Evolutionary conservation across 92 coral and sea anemone genomes (phyloP).

Genomic region (Heliopora coerulea): DNA sequence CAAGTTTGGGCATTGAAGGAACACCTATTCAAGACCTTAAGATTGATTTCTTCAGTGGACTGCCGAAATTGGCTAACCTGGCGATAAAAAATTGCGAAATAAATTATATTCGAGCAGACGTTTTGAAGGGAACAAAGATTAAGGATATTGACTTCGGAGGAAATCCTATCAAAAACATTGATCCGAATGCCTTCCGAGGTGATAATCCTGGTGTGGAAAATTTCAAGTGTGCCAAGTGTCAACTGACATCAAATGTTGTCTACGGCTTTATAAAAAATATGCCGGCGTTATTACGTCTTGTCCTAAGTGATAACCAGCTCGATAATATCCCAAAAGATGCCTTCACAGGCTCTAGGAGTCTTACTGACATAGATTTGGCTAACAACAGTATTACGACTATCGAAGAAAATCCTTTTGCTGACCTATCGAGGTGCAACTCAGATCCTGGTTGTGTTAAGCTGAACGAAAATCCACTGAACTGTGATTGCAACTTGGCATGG

Average conservation of each 20-base stretch:
- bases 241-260: slow-evolving; percentile 10
- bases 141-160: not conserved
- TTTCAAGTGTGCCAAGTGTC: slow-evolving; percentile 7
- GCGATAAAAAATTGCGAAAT: not conserved
- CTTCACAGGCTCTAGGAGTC: not conserved
- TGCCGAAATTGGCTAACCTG: slow-evolving; percentile 5
- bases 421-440: not conserved
- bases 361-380: not conserved
- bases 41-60: slow-evolving; percentile 11
- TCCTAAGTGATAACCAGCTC: not conserved
- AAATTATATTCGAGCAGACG: slow-evolving; percentile 4
- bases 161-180: slow-evolving; percentile 8
- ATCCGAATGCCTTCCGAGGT: slow-evolving; percentile 22
- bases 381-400: slow-evolving; percentile 7
- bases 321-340: not conserved
- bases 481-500: slow-evolving; percentile 29
- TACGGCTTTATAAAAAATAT: slow-evolving; percentile 13
- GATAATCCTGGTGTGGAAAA: not conserved
- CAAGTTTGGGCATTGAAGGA: not conserved
- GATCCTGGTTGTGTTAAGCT: not conserved
- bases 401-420: slow-evolving; percentile 14
- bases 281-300: not conserved
- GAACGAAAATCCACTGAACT: slow-evolving; percentile 8
- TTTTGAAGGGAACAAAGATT: slow-evolving; percentile 26
- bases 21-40: slow-evolving; percentile 10